phyloP scores from a whole-genome alignment of 30 jellyfish, hydroid and myxozoan species.

The Hydractinia echinata region DNA sequence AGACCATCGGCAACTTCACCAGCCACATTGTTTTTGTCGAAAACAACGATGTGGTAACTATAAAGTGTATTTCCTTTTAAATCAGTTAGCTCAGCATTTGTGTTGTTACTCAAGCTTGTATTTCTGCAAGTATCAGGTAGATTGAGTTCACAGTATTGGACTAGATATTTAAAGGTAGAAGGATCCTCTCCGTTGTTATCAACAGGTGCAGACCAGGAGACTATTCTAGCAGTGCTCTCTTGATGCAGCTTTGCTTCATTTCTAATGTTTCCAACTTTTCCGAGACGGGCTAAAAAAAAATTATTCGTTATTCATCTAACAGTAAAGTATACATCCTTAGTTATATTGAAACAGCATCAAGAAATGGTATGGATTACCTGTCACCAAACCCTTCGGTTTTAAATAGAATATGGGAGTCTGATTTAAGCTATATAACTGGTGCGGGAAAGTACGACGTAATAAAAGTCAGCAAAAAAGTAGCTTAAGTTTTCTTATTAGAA shows the following conservation, averaged over 20 bases:
- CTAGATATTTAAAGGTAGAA: background rate
- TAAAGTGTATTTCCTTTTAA: background rate
- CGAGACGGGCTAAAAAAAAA: background rate
- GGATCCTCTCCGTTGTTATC: constrained; percentile 5
- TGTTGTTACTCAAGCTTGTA: background rate
- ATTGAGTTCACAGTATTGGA: constrained; percentile 12
- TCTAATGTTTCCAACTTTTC: background rate
- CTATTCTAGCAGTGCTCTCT: background rate
- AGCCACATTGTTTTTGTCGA: background rate
- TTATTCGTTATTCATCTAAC: no score
- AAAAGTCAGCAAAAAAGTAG: no score
- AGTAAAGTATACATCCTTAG: no score
- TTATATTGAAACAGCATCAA: no score
- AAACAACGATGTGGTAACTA: background rate
- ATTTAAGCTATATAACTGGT: no score
- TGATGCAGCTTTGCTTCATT: background rate
- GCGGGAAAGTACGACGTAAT: no score
- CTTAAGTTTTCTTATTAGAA: no score
- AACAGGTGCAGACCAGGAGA: constrained; percentile 22
- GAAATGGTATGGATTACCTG: no score
- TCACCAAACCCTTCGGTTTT: no score
- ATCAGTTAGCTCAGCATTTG: background rate
- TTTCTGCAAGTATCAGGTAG: constrained; percentile 8
- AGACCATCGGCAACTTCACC: background rate
- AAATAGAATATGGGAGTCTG: no score